Percentiles rank a stretch among this genome's conserved stretches.
phyloP scores from a whole-genome alignment of 1,140 invertebrate genomes.

The Drosophila serrata region DNA sequence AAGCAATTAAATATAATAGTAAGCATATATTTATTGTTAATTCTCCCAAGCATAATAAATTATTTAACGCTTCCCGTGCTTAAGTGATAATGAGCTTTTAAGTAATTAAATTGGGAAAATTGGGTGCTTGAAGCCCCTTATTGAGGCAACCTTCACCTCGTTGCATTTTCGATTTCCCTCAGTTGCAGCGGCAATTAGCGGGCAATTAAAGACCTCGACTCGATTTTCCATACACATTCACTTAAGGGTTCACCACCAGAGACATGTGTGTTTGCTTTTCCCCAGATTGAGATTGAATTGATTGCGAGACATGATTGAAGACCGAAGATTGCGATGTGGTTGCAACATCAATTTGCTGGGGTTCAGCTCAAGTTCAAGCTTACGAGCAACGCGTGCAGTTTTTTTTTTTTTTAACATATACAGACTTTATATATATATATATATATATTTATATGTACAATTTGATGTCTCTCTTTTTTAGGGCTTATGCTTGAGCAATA shows the following conservation, averaged over 20 bases:
- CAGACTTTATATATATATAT: too few relatives aligned
- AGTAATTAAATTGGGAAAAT: constrained; percentile 1
- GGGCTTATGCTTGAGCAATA: constrained; percentile 67
- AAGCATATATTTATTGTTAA: not conserved
- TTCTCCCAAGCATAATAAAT: not conserved
- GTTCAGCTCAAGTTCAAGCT: constrained; percentile 66
- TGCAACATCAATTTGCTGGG: constrained; percentile 56
- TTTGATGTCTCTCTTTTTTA: constrained; percentile 18
- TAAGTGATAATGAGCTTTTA: constrained; percentile 16
- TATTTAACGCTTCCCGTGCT: not conserved
- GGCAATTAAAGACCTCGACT: constrained; percentile 70
- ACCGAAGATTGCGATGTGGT: constrained; percentile 38
- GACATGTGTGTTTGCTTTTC: constrained; percentile 21
- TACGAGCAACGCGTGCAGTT: constrained; percentile 46
- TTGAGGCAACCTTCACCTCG: constrained; percentile 18
- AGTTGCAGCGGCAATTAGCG: constrained; percentile 57
- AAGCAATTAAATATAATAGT: not conserved
- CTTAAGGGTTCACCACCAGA: constrained; percentile 19
- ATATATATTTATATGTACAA: too few relatives aligned
- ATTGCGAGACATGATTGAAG: constrained; percentile 30
- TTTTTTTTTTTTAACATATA: constrained; percentile 3
- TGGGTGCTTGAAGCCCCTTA: not conserved
- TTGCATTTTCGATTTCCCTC: constrained; percentile 42
- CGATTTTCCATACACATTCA: constrained; percentile 34
- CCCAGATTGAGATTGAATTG: constrained; percentile 39